Conservation (phyloP, 2,113 vertebrate genomes). For the Guaruba guarouba region DNA sequence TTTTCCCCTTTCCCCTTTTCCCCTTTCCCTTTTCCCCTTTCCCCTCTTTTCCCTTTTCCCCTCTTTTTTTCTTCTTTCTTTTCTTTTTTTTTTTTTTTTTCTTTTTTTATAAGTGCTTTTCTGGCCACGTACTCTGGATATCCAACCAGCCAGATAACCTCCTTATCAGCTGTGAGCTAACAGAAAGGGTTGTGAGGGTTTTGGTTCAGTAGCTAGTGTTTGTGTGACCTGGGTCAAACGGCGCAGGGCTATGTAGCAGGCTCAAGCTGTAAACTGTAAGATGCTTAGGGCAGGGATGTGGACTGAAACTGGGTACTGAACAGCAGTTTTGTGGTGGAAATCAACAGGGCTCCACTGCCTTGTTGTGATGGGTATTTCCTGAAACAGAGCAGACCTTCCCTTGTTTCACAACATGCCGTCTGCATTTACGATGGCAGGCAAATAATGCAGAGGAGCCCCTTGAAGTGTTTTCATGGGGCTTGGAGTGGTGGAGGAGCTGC, state of each 20-base stretch:
- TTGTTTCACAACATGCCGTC: background rate
- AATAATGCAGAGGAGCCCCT: background rate
- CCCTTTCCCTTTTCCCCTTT: no score
- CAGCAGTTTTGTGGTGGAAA: background rate
- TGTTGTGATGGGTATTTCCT: background rate
- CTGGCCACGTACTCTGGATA: fast-evolving
- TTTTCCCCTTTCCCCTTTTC: no score
- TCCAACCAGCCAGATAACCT: background rate
- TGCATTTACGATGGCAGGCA: background rate
- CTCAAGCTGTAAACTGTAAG: background rate
- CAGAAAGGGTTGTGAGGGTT: background rate
- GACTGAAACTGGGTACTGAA: background rate
- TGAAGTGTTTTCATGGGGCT: background rate
- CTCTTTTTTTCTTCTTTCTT: no score
- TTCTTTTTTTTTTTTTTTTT: background rate
- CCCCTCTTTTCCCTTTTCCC: no score
- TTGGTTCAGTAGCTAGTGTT: background rate
- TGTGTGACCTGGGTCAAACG: background rate
- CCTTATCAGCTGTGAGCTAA: background rate
- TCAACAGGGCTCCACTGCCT: background rate
- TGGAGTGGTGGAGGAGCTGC: background rate
- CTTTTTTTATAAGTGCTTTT: background rate
- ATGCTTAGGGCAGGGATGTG: background rate
- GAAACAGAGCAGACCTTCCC: background rate
- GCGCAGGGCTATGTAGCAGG: background rate